Percentiles rank a stretch among this genome's conserved stretches.
These are phyloP conservation scores for Falcunculus frontatus DNA, from an alignment of 2,113 vertebrate species.

Conservation along the genomic window DNA sequence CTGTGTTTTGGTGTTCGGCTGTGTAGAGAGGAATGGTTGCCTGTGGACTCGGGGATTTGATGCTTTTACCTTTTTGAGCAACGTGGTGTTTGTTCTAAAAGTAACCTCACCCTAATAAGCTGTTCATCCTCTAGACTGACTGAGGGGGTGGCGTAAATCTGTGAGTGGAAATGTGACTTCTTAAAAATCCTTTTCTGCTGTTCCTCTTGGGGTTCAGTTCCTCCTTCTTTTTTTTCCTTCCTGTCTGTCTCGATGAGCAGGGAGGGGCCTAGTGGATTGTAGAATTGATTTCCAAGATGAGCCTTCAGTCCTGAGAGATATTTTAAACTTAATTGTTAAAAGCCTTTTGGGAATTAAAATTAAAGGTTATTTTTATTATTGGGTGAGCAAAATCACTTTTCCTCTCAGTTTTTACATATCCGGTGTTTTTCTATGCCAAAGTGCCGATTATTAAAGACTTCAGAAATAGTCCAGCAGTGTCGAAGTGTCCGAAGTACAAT, in stretches of 20 bases:
- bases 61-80: neutral
- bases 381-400: neutral
- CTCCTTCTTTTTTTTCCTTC: neutral
- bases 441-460: neutral
- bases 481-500: neutral
- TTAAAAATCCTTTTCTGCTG: neutral
- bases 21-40: neutral
- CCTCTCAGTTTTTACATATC: neutral
- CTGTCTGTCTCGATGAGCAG: neutral
- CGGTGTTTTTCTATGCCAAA: neutral
- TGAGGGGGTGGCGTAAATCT: accelerated
- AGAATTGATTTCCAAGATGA: neutral
- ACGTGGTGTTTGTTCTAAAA: neutral
- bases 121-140: neutral
- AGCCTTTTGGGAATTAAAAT: neutral
- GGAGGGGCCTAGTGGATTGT: neutral
- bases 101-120: neutral
- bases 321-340: neutral
- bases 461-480: neutral
- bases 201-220: neutral
- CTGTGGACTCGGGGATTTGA: neutral
- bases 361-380: neutral
- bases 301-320: neutral
- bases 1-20: neutral
- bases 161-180: neutral